Evolutionary conservation across 2,113 vertebrate species (phyloP).

Genomic region (Mionectes macconnelli): DNA sequence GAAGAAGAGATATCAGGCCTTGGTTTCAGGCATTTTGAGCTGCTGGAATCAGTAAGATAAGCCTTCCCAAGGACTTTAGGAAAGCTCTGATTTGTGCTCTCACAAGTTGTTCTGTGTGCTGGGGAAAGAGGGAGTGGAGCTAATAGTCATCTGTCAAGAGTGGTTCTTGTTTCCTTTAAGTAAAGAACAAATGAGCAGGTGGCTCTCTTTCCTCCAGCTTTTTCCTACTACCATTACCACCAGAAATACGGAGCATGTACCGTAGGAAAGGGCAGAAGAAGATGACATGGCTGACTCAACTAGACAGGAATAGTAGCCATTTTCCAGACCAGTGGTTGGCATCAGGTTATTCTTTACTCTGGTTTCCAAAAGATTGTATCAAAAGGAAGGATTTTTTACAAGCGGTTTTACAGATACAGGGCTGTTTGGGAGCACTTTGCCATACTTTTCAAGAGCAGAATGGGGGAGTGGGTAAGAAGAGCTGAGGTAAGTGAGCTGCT

Average conservation of each 20-base stretch:
- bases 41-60: background rate
- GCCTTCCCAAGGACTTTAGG: background rate
- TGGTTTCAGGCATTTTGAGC: background rate
- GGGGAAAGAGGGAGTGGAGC: background rate
- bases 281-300: background rate
- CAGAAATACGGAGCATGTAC: background rate
- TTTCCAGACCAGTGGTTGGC: background rate
- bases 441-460: background rate
- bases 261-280: background rate
- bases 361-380: background rate
- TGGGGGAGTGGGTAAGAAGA: background rate
- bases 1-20: background rate
- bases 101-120: background rate
- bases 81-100: background rate
- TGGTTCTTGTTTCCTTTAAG: background rate
- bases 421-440: background rate
- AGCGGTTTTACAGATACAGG: background rate
- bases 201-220: background rate
- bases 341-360: background rate
- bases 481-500: background rate
- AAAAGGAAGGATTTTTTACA: background rate
- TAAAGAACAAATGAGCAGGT: background rate
- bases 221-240: background rate
- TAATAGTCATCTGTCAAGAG: background rate
- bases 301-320: background rate